phyloP scores from a whole-genome alignment of 2,888 invertebrate genomes.

The Empis stercorea region DNA sequence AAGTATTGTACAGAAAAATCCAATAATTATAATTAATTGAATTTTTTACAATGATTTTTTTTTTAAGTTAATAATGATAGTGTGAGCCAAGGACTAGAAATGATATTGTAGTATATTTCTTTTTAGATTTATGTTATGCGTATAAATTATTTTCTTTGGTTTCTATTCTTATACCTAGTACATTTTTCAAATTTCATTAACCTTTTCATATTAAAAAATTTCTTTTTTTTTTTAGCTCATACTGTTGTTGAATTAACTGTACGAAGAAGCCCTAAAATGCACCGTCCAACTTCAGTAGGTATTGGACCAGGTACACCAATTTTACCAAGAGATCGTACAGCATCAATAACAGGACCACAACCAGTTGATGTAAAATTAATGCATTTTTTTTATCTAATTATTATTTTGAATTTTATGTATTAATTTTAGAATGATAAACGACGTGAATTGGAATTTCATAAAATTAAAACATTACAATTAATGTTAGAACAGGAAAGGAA shows the following conservation, averaged over 20 bases:
- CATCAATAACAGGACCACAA: conserved; percentile 63
- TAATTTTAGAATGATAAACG: conserved; percentile 66
- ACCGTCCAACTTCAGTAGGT: conserved; percentile 35
- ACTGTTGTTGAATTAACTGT: conserved; percentile 56
- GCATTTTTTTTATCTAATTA: neutral
- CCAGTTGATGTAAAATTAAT: conserved; percentile 71
- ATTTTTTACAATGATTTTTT: neutral
- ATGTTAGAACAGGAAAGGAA: conserved; percentile 83
- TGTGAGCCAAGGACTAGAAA: too few species aligned
- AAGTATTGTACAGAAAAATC: too few species aligned
- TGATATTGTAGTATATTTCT: too few species aligned
- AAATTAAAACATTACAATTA: conserved; percentile 70
- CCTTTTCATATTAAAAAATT: too few species aligned
- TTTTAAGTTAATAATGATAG: neutral
- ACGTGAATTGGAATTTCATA: conserved; percentile 68
- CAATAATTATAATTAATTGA: too few species aligned
- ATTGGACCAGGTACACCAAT: conserved; percentile 43
- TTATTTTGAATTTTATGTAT: neutral
- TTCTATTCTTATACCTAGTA: too few species aligned
- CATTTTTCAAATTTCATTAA: too few species aligned
- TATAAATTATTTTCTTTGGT: too few species aligned
- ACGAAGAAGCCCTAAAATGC: conserved; percentile 44
- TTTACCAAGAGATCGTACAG: conserved; percentile 40
- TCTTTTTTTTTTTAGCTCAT: too few species aligned
- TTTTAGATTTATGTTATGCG: too few species aligned